A percentile compares a stretch with the other conserved stretches of the same genome.
Conservation (phyloP, 2,888 invertebrate species). For the Auanema sp. region DNA sequence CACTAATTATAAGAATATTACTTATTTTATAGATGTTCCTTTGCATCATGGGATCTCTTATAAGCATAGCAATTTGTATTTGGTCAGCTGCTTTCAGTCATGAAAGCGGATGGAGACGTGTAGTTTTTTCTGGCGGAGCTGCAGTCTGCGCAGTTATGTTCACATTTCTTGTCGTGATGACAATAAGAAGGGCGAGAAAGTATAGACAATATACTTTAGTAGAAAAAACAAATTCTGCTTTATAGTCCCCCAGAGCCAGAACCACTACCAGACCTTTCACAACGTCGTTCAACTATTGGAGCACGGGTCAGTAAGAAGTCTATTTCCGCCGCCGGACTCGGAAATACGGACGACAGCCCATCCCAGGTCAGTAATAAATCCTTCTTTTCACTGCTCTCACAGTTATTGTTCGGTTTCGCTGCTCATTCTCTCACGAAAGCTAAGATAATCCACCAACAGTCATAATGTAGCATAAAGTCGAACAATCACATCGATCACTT, state of each 20-base stretch:
- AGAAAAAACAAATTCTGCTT: neutral
- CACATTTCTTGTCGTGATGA: slow-evolving; percentile 47
- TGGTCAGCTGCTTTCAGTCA: slow-evolving; percentile 48
- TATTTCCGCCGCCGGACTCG: slow-evolving; percentile 22
- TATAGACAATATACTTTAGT: slow-evolving; percentile 19
- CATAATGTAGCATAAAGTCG: no score
- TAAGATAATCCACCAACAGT: no score
- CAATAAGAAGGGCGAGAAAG: slow-evolving; percentile 40
- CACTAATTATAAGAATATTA: no score
- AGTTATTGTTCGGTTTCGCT: neutral
- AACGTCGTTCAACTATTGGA: slow-evolving; percentile 44
- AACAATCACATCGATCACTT: no score
- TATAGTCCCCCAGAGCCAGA: slow-evolving; percentile 48
- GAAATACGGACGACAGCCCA: slow-evolving; percentile 26
- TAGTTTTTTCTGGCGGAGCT: slow-evolving; percentile 46
- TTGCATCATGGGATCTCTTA: slow-evolving; percentile 49
- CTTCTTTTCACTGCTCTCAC: no score
- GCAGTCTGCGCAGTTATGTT: slow-evolving; percentile 51
- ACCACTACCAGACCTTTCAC: slow-evolving; percentile 44
- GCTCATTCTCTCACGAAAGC: neutral
- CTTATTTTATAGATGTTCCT: slow-evolving; percentile 45
- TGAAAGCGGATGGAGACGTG: slow-evolving; percentile 40
- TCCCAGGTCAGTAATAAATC: slow-evolving; percentile 22
- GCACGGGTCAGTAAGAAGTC: slow-evolving; percentile 37
- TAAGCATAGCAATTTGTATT: slow-evolving; percentile 47